Percentiles rank a stretch among this genome's conserved stretches.
phyloP scores from a whole-genome alignment of 2,113 vertebrate genomes.

The Hemibagrus wyckioides region DNA sequence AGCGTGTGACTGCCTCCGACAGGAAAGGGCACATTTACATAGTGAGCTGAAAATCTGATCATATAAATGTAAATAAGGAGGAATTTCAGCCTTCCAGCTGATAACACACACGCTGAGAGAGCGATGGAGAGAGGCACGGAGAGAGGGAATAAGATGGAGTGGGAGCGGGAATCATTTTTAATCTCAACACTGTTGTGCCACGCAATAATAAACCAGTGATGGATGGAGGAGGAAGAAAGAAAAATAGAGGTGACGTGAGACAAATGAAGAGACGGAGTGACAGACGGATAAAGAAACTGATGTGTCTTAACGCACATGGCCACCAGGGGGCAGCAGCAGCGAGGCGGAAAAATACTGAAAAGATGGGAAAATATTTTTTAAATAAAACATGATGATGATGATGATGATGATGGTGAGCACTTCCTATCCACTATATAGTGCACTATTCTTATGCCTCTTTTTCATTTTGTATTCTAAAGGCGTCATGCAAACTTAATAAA shows the following conservation, averaged over 20 bases:
- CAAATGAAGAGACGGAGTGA: constrained; percentile 11
- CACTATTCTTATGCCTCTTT: neutral
- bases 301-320: constrained; percentile 35
- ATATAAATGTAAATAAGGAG: constrained; percentile 83
- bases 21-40: constrained; percentile 79
- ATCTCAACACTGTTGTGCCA: neutral
- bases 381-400: neutral
- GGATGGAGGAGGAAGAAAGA: neutral
- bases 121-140: constrained; percentile 24
- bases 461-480: neutral
- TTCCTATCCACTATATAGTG: neutral
- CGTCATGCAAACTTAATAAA: too few species aligned
- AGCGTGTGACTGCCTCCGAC: constrained; percentile 61
- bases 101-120: constrained; percentile 52
- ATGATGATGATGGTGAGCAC: too few species aligned
- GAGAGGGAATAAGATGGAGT: constrained; percentile 21
- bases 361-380: neutral
- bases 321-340: constrained; percentile 65
- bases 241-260: neutral
- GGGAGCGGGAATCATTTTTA: constrained; percentile 15
- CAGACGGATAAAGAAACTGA: neutral
- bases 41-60: constrained; percentile 74
- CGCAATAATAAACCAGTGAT: neutral
- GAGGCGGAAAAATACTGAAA: neutral
- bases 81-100: constrained; percentile 73